Evolutionary conservation across 2,888 invertebrate species (phyloP).

Genomic region (Athrips mouffetella): DNA sequence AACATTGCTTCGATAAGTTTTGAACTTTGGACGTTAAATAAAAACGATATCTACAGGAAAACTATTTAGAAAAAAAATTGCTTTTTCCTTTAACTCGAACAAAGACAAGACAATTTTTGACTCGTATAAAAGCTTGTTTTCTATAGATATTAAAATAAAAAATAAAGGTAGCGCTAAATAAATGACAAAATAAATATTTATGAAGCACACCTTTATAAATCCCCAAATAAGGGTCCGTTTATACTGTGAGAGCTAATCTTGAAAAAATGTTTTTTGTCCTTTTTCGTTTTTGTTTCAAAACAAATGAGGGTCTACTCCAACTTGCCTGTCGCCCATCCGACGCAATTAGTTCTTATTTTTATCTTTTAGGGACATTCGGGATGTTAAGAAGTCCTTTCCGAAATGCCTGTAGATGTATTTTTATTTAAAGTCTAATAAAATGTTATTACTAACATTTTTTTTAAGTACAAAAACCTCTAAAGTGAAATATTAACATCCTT

Average conservation of each 20-base stretch:
- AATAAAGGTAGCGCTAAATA: background rate
- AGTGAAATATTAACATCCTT: too few relatives aligned
- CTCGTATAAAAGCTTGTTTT: too few relatives aligned
- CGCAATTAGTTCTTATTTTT: conserved; percentile 21
- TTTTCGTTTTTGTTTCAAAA: conserved; percentile 27
- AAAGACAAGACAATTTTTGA: too few relatives aligned
- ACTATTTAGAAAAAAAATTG: too few relatives aligned
- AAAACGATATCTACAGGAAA: too few relatives aligned
- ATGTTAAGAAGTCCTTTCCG: background rate
- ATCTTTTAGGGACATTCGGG: conserved; percentile 1
- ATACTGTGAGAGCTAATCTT: conserved; percentile 25
- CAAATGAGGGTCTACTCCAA: conserved; percentile 27
- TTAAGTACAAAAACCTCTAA: too few relatives aligned
- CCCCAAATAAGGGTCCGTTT: conserved; percentile 15
- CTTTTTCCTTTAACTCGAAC: too few relatives aligned
- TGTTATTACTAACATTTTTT: too few relatives aligned
- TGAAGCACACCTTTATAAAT: conserved; percentile 14
- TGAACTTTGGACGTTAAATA: too few relatives aligned
- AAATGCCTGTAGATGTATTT: background rate
- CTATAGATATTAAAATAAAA: background rate
- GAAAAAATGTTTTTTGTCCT: conserved; percentile 28
- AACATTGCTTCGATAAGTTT: too few relatives aligned
- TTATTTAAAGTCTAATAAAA: background rate
- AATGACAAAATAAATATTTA: background rate
- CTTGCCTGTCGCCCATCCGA: background rate